phyloP scores from a whole-genome alignment of 1,140 invertebrate genomes.

The Tetranychus urticae region DNA sequence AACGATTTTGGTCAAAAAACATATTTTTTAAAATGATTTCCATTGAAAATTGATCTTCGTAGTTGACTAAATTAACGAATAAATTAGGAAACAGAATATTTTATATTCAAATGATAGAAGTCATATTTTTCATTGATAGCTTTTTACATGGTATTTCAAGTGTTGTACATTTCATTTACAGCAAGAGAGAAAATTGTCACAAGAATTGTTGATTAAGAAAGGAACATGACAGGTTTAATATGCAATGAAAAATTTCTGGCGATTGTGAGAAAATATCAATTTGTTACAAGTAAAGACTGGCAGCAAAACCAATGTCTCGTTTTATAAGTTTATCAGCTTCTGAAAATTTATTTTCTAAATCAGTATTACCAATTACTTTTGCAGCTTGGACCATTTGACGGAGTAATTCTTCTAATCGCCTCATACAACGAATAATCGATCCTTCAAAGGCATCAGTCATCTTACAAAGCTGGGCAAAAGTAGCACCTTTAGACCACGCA shows the following conservation, averaged over 20 bases:
- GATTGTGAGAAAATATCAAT: not conserved
- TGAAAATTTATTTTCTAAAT: constrained; percentile 86
- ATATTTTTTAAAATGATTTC: too few relatives aligned
- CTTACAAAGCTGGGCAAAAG: constrained; percentile 77
- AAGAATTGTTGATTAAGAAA: too few relatives aligned
- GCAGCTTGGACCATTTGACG: constrained; percentile 85
- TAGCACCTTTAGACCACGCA: constrained; percentile 77
- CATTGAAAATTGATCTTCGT: too few relatives aligned
- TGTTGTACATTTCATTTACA: too few relatives aligned
- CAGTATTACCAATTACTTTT: constrained; percentile 86
- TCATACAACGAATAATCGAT: constrained; percentile 93
- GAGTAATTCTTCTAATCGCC: constrained; percentile 80
- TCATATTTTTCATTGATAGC: too few relatives aligned
- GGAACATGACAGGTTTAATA: not conserved
- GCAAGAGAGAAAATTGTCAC: too few relatives aligned
- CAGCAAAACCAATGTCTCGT: constrained; percentile 95
- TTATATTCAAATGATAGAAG: too few relatives aligned
- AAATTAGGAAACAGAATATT: too few relatives aligned
- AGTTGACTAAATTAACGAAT: too few relatives aligned
- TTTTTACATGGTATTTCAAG: too few relatives aligned
- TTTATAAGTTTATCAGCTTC: constrained; percentile 71
- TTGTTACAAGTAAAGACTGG: constrained; percentile 76
- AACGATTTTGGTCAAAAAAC: too few relatives aligned
- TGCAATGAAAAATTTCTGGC: not conserved
- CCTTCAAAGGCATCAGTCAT: constrained; percentile 98